Percentiles rank a stretch among this genome's conserved stretches.
Conservation (phyloP, 1,140 invertebrate species). For the Drosophila funebris region DNA sequence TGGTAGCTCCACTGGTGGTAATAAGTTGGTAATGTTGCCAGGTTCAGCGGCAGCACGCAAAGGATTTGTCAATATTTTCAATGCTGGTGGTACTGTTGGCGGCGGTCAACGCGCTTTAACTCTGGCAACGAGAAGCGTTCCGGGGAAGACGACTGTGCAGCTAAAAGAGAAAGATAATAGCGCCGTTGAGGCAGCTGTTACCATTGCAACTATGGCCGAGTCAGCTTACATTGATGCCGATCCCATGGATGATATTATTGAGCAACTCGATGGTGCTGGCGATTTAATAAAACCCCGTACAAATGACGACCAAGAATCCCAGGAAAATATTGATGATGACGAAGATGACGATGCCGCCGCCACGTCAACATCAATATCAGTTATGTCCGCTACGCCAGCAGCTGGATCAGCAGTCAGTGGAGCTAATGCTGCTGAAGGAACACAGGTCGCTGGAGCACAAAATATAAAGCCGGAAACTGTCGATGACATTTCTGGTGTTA, state of each 20-base stretch:
- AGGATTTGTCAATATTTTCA: slow-evolving; percentile 75
- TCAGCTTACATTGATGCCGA: slow-evolving; percentile 44
- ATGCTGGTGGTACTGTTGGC: slow-evolving; percentile 51
- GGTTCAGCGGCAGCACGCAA: slow-evolving; percentile 71
- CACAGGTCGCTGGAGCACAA: background rate
- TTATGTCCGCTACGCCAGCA: too few relatives aligned
- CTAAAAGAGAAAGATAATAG: slow-evolving; percentile 27
- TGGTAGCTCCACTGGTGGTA: slow-evolving; percentile 4
- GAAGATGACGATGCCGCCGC: slow-evolving; percentile 26
- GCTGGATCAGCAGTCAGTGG: background rate
- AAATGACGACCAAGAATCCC: slow-evolving; percentile 11
- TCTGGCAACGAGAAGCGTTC: slow-evolving; percentile 43
- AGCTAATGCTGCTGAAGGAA: background rate
- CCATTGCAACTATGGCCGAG: slow-evolving; percentile 31
- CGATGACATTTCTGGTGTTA: slow-evolving; percentile 63
- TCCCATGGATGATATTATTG: slow-evolving; percentile 80
- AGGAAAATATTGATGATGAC: slow-evolving; percentile 20
- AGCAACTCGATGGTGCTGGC: slow-evolving; percentile 76
- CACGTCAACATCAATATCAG: slow-evolving; percentile 39
- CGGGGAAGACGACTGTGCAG: slow-evolving; percentile 77
- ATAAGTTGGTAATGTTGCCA: slow-evolving; percentile 82
- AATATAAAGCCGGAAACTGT: background rate
- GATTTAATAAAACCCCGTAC: slow-evolving; percentile 54
- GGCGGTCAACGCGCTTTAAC: slow-evolving; percentile 51
- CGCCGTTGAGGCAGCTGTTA: slow-evolving; percentile 64